Percentiles rank a stretch among this genome's conserved stretches.
Evolutionary conservation across 2,888 invertebrate genomes (phyloP).

Genomic region (Hyposoter didymator): DNA sequence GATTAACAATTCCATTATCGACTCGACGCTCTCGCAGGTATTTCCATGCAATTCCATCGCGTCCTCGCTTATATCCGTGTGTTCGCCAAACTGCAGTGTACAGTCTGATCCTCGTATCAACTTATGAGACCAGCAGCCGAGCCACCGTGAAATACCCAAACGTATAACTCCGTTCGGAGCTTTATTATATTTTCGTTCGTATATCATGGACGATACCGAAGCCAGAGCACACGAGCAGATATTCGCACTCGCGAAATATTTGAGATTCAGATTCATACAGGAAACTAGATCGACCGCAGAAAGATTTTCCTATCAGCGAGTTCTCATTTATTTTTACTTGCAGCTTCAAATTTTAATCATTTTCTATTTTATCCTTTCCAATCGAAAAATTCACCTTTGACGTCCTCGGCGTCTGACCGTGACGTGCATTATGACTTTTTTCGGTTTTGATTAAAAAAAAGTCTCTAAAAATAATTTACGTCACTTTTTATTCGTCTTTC

Average conservation of each 20-base stretch:
- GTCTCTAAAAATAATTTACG: not conserved
- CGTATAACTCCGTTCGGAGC: not conserved
- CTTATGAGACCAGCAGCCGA: not conserved
- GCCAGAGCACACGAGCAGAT: constrained; percentile 19
- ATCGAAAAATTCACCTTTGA: not conserved
- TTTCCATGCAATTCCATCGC: constrained; percentile 4
- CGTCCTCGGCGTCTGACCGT: not conserved
- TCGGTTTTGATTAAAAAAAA: not conserved
- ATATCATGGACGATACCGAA: not conserved
- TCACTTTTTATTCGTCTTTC: not conserved
- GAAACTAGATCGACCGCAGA: constrained; percentile 45
- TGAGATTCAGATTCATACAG: constrained; percentile 55
- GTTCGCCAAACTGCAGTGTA: not conserved
- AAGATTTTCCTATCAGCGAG: not conserved
- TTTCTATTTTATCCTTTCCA: not conserved
- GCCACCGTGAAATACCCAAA: constrained; percentile 47
- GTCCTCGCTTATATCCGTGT: not conserved
- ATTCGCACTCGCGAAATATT: constrained; percentile 47
- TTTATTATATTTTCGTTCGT: not conserved
- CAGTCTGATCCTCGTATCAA: not conserved
- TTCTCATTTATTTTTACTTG: not conserved
- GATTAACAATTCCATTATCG: constrained; percentile 35
- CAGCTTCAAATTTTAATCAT: not conserved
- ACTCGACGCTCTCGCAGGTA: not conserved
- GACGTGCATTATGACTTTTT: not conserved